Percentiles rank a stretch among this genome's conserved stretches.
Conservation (phyloP, 2,888 invertebrate species). For the Trichogramma dendrolimi region DNA sequence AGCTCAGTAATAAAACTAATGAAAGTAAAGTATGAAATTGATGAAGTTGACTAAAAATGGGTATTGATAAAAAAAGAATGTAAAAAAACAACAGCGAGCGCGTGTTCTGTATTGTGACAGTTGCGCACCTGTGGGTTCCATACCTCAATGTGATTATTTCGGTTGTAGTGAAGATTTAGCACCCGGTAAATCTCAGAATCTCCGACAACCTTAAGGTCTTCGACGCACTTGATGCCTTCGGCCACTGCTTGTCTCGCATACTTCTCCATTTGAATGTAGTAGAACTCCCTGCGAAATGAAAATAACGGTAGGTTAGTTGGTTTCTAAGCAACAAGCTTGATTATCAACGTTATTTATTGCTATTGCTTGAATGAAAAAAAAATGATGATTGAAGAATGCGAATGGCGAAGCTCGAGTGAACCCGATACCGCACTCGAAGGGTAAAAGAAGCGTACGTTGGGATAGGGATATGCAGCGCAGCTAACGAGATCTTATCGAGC, state of each 20-base stretch:
- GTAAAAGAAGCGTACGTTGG: neutral
- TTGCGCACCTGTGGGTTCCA: slow-evolving; percentile 66
- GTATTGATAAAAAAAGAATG: slow-evolving; percentile 24
- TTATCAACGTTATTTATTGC: neutral
- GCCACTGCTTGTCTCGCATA: slow-evolving; percentile 97
- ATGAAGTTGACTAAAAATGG: too few species aligned
- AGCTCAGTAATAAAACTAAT: neutral
- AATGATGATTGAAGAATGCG: neutral
- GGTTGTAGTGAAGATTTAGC: slow-evolving; percentile 97
- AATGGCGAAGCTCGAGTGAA: neutral
- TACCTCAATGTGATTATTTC: slow-evolving; percentile 95
- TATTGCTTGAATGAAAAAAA: neutral
- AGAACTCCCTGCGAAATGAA: slow-evolving; percentile 84
- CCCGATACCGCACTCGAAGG: too few species aligned
- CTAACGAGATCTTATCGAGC: slow-evolving; percentile 23
- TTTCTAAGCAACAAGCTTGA: too few species aligned
- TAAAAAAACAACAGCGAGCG: slow-evolving; percentile 31
- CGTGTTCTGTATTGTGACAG: slow-evolving; percentile 42
- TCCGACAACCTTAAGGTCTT: slow-evolving; percentile 88
- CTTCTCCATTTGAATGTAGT: slow-evolving; percentile 99
- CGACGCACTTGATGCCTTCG: slow-evolving; percentile 89
- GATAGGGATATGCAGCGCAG: slow-evolving; percentile 36
- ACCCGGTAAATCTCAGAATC: slow-evolving; percentile 98
- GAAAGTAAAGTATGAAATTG: too few species aligned
- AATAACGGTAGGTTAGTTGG: neutral